These are phyloP conservation scores for Progne subis DNA, from an alignment of 2,113 vertebrate species.

Conservation along the genomic window DNA sequence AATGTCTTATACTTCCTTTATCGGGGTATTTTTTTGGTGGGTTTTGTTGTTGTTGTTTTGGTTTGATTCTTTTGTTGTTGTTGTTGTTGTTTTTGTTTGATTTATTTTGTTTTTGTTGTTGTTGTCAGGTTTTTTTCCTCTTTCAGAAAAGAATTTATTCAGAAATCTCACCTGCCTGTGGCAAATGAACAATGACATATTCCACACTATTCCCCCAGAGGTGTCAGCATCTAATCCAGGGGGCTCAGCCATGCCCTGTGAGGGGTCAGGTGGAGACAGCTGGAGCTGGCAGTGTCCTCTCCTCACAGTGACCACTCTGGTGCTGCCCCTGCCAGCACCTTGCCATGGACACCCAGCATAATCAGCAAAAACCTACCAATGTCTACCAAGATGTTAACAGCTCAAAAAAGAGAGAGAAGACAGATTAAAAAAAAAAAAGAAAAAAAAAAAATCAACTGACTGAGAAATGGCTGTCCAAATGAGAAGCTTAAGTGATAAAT, in stretches of 20 bases:
- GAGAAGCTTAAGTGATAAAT: not conserved
- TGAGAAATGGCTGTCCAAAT: not conserved
- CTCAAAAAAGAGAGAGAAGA: not conserved
- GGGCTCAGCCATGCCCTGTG: fast-evolving
- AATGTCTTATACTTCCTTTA: not conserved
- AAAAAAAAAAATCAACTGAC: not conserved
- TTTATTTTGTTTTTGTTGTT: not conserved
- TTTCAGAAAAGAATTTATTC: not conserved
- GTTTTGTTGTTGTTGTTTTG: too few relatives aligned
- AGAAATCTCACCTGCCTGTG: not conserved
- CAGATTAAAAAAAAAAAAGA: not conserved
- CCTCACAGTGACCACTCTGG: not conserved
- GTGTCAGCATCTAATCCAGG: fast-evolving
- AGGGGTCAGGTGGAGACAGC: not conserved
- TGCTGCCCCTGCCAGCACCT: fast-evolving
- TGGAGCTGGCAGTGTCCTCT: not conserved
- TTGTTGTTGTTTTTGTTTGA: too few relatives aligned
- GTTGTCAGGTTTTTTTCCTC: not conserved
- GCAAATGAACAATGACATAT: not conserved
- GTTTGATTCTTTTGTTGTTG: too few relatives aligned
- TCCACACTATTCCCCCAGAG: fast-evolving
- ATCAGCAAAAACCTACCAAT: not conserved
- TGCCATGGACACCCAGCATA: fast-evolving
- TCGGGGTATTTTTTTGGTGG: not conserved
- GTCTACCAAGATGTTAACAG: not conserved